phyloP scores from a whole-genome alignment of 1,140 invertebrate species.

The Tachypleus tridentatus region DNA sequence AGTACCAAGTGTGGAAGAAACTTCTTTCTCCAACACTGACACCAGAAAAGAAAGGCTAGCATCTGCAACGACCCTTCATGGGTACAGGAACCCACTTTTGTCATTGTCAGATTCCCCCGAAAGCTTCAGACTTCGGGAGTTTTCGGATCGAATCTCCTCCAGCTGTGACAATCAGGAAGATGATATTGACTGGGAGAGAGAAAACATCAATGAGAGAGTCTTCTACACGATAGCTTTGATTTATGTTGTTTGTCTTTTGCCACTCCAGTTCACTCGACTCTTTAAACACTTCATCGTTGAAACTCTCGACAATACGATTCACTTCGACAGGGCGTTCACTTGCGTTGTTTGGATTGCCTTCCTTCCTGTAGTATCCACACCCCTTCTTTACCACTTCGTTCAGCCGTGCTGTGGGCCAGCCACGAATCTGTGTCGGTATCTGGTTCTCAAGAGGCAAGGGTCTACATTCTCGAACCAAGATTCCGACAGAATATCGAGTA shows the following conservation, averaged over 20 bases:
- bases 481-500: too few relatives aligned
- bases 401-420: too few relatives aligned
- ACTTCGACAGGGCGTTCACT: conserved; percentile 54
- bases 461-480: too few relatives aligned
- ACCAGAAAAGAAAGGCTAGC: too few relatives aligned
- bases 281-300: conserved; percentile 50
- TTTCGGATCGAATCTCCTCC: conserved; percentile 2
- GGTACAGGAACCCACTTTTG: too few relatives aligned
- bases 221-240: conserved; percentile 49
- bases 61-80: too few relatives aligned
- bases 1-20: too few relatives aligned
- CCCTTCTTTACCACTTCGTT: conserved; percentile 6
- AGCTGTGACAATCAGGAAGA: conserved; percentile 39
- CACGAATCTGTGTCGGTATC: too few relatives aligned
- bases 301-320: conserved; percentile 51
- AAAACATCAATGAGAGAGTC: conserved; percentile 53
- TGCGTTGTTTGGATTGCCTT: conserved; percentile 40
- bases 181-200: conserved; percentile 47
- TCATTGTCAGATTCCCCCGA: too few relatives aligned
- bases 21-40: too few relatives aligned
- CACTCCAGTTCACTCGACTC: conserved; percentile 51
- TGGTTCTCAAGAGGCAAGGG: too few relatives aligned
- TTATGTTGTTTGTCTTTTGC: conserved; percentile 52
- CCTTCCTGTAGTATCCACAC: conserved; percentile 13
- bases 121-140: background rate